Percentiles rank a stretch among this genome's conserved stretches.
Evolutionary conservation across 1,140 invertebrate genomes (phyloP).

Genomic region (Drosophila punjabiensis): DNA sequence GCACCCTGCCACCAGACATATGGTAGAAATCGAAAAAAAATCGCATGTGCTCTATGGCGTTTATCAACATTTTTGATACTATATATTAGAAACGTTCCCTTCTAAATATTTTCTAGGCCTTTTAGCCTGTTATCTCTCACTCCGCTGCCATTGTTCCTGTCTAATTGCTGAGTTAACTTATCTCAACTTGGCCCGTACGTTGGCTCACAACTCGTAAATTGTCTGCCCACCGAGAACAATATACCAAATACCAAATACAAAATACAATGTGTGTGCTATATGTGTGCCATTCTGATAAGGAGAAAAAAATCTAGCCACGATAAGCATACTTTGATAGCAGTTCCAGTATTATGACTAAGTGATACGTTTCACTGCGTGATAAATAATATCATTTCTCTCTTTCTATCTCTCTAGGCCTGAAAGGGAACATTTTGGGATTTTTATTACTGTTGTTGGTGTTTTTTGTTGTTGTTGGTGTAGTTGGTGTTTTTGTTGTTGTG

Average conservation of each 20-base stretch:
- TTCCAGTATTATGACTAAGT: constrained; percentile 64
- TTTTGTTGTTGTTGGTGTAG: no score
- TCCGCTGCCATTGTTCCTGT: constrained; percentile 28
- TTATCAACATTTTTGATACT: constrained; percentile 33
- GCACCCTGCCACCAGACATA: constrained; percentile 15
- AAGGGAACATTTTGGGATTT: constrained; percentile 2
- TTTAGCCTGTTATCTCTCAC: constrained; percentile 37
- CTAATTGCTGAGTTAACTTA: constrained; percentile 56
- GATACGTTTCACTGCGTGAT: constrained; percentile 9
- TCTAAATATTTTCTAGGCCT: constrained; percentile 42
- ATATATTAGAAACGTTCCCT: constrained; percentile 14
- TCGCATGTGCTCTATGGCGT: constrained; percentile 14
- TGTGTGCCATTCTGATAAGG: constrained; percentile 78
- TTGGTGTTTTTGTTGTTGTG: not conserved
- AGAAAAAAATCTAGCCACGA: constrained; percentile 24
- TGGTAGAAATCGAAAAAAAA: constrained; percentile 1
- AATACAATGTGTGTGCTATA: constrained; percentile 46
- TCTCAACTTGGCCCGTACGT: constrained; percentile 18
- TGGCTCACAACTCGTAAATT: constrained; percentile 22
- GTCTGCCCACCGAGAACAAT: constrained; percentile 9
- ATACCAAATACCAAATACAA: constrained; percentile 11
- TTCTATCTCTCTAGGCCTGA: not conserved
- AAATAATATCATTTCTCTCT: not conserved
- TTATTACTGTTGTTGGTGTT: not conserved
- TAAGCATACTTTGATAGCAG: constrained; percentile 31